phyloP scores from a whole-genome alignment of 2,797 vertebrate species.

The Craterocephalus amniculus region DNA sequence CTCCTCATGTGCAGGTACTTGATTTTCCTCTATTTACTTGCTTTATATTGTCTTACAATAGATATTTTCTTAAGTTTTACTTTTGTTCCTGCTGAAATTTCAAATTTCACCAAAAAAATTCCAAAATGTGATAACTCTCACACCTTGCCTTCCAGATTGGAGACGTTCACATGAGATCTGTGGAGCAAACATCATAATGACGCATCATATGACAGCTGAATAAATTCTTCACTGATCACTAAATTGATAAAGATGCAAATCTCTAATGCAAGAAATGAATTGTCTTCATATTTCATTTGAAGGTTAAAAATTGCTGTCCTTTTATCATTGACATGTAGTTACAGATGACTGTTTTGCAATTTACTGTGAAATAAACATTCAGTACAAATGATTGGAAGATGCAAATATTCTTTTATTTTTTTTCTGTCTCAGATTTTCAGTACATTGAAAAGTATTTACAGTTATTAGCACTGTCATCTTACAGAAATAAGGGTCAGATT shows the following conservation, averaged over 20 bases:
- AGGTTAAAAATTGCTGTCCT: not conserved
- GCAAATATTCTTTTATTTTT: no score
- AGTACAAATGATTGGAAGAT: not conserved
- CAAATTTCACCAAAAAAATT: no score
- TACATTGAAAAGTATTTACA: no score
- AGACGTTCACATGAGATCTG: slow-evolving; percentile 87
- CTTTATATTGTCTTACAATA: not conserved
- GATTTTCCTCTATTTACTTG: not conserved
- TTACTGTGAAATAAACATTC: not conserved
- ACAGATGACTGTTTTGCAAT: not conserved
- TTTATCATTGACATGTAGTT: not conserved
- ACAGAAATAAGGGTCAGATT: no score
- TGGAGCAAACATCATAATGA: slow-evolving; percentile 83
- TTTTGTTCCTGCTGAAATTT: not conserved
- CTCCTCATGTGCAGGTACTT: slow-evolving; percentile 88
- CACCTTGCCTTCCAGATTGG: slow-evolving; percentile 80
- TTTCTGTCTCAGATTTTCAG: no score
- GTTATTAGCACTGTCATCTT: no score
- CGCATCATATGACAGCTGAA: not conserved
- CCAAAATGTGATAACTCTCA: not conserved
- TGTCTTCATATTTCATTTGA: not conserved
- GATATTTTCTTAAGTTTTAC: not conserved
- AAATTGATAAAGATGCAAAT: not conserved
- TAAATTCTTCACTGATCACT: not conserved
- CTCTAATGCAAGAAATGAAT: slow-evolving; percentile 4